These are phyloP conservation scores for Callionymus lyra DNA, from an alignment of 2,113 vertebrate genomes.

Conservation along the genomic window DNA sequence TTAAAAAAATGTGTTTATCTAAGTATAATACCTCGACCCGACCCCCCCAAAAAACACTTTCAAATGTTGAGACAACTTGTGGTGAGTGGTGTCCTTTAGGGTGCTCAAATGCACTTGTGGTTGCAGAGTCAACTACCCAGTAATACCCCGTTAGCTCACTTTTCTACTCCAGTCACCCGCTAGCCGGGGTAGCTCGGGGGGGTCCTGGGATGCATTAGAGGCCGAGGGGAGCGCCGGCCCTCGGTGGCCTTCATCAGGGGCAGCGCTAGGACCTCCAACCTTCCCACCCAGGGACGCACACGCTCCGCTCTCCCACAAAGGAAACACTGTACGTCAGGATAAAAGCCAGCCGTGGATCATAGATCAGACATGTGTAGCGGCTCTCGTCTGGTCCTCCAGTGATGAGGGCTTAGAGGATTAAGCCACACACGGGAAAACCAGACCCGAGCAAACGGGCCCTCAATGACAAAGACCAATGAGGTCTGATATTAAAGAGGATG, in stretches of 20 bases:
- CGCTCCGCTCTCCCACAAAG: conserved; percentile 36
- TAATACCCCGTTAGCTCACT: too few relatives aligned
- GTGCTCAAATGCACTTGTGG: too few relatives aligned
- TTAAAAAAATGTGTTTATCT: too few relatives aligned
- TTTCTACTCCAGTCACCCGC: conserved; percentile 12
- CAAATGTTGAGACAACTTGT: too few relatives aligned
- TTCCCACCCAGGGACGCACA: conserved; percentile 1
- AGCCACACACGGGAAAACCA: conserved; percentile 13
- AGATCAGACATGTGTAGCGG: conserved; percentile 42
- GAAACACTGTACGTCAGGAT: conserved; percentile 53
- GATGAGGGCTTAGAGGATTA: conserved; percentile 16
- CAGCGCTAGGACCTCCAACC: conserved; percentile 7
- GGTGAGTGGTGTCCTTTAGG: too few relatives aligned
- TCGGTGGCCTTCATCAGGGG: conserved; percentile 50
- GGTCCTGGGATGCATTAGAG: conserved; percentile 62
- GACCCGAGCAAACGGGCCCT: conserved; percentile 13
- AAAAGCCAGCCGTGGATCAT: conserved; percentile 55
- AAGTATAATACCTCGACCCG: too few relatives aligned
- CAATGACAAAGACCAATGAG: conserved; percentile 53
- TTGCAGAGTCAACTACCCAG: too few relatives aligned
- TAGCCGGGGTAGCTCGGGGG: conserved; percentile 26
- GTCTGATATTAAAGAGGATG: conserved; percentile 50
- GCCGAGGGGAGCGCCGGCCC: conserved; percentile 39
- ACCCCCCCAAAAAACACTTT: too few relatives aligned
- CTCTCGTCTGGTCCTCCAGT: conserved; percentile 13